Percentiles rank a stretch among this genome's conserved stretches.
These are phyloP conservation scores for Peromyscus maniculatus DNA, from an alignment of 2,113 vertebrate genomes.

Conservation along the genomic window DNA sequence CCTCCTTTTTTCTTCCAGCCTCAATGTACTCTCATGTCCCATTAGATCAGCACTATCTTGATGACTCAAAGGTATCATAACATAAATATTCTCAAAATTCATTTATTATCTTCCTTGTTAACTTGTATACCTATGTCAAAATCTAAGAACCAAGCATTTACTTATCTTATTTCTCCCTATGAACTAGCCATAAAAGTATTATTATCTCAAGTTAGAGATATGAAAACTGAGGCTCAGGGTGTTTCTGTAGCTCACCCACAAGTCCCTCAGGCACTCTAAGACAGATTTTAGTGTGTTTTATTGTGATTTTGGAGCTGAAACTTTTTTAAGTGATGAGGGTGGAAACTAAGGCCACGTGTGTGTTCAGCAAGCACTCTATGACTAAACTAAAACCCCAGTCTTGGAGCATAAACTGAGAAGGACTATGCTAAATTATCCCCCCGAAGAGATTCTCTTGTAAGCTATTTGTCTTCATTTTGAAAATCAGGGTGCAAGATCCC, in stretches of 20 bases:
- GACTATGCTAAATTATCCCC: not conserved
- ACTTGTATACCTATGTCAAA: slow-evolving; percentile 24
- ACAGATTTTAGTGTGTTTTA: slow-evolving; percentile 39
- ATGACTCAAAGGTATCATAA: slow-evolving; percentile 19
- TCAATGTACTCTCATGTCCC: not conserved
- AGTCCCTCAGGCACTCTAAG: not conserved
- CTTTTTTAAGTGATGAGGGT: not conserved
- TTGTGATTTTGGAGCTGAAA: slow-evolving; percentile 23
- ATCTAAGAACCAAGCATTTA: slow-evolving; percentile 3
- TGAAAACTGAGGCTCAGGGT: slow-evolving; percentile 20
- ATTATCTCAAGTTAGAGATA: not conserved
- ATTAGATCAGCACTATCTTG: not conserved
- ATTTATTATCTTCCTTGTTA: not conserved
- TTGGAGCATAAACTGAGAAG: not conserved
- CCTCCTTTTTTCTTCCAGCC: not conserved
- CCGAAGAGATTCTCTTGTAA: not conserved
- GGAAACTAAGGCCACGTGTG: not conserved
- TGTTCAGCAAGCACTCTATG: not conserved
- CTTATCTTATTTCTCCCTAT: not conserved
- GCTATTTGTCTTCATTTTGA: slow-evolving; percentile 52
- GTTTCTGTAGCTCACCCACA: not conserved
- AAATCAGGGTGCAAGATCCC: slow-evolving; percentile 48
- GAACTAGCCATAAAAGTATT: not conserved
- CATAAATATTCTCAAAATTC: slow-evolving; percentile 16
- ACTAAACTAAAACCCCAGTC: not conserved